Conservation (phyloP, 2,888 invertebrate genomes). For the Hermodice carunculata region DNA sequence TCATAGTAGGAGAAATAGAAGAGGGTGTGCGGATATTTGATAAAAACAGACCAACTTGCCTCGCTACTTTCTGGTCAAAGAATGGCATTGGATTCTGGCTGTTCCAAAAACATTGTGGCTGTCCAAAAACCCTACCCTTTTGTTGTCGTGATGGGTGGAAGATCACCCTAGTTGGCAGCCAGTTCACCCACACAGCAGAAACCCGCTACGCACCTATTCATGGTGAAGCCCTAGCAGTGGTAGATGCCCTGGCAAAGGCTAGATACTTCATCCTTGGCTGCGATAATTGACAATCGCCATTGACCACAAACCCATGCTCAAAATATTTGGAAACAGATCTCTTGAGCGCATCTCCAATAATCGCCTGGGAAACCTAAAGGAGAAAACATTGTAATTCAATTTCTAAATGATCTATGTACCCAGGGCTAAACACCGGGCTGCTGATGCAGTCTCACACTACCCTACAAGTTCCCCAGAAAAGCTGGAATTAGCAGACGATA, state of each 20-base stretch:
- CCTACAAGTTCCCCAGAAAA: constrained; percentile 32
- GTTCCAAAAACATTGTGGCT: not conserved
- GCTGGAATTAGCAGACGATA: too few relatives aligned
- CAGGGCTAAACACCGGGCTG: not conserved
- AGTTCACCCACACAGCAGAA: constrained; percentile 11
- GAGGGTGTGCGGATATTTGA: too few relatives aligned
- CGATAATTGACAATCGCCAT: constrained; percentile 25
- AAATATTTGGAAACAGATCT: not conserved
- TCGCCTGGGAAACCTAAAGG: constrained; percentile 41
- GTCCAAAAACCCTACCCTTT: not conserved
- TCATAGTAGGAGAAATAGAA: constrained; percentile 7
- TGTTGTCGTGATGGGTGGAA: not conserved
- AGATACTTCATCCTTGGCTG: constrained; percentile 32
- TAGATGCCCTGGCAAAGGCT: constrained; percentile 29
- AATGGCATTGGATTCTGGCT: too few relatives aligned
- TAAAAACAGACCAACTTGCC: too few relatives aligned
- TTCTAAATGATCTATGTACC: constrained; percentile 35
- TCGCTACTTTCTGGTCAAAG: too few relatives aligned
- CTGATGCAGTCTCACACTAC: constrained; percentile 32
- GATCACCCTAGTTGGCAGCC: not conserved
- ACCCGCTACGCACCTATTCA: constrained; percentile 34
- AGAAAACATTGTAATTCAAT: constrained; percentile 36
- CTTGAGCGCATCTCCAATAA: not conserved
- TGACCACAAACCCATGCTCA: not conserved
- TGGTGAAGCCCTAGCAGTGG: constrained; percentile 36